Base-by-base conservation (phyloP, 2,888 invertebrate genomes). In the Arge pagana region DNA sequence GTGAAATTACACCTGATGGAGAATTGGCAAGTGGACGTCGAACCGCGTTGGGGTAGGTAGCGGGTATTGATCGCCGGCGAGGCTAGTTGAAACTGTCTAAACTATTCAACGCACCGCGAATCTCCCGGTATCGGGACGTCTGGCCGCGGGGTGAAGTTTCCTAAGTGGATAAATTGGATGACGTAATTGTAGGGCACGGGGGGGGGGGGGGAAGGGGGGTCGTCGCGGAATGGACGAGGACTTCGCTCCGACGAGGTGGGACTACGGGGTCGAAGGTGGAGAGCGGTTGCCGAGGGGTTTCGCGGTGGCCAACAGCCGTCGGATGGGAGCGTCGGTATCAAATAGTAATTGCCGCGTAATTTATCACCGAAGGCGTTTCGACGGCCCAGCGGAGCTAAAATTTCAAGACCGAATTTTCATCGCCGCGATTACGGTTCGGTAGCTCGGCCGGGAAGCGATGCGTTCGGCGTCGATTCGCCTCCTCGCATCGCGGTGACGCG, bases 91-190 rank as follows among this genome's bases (percentile, higher is more conserved):
- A 45, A 45, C 43, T 45, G 43, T 45, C 23, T 33, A 31, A 45
- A 45, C 43, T 45, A 45, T 45, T 33, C 21, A 23, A 4, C 28
- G 16, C 23, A 30, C 23, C 15, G 19, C 21, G 33, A 33, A 13
- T 21, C 15, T 33, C 43, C 23, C 31, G 43, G 33, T 45, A 45
- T 45, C 43, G 33, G 43, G 33, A 45, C 31, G 43, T 45, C 43
- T 45, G 43, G 33, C 43, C 53, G 59, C 50, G 18, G 41, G 56
- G 50, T 52, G 43, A 60, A 63, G 61, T 63, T 62, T 60, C 54
- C 58, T 63, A 57, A 60, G 57, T 59, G 58, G 59, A 65, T 66
- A 65, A 64, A 65, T 65, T 66, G 64, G 53, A 64, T 57, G 60
- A 58, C 57, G 58, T 62, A 66, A 66, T 65, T 65, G 63, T n/a